phyloP scores from a whole-genome alignment of 2,113 vertebrate species.

The Shinisaurus crocodilurus region DNA sequence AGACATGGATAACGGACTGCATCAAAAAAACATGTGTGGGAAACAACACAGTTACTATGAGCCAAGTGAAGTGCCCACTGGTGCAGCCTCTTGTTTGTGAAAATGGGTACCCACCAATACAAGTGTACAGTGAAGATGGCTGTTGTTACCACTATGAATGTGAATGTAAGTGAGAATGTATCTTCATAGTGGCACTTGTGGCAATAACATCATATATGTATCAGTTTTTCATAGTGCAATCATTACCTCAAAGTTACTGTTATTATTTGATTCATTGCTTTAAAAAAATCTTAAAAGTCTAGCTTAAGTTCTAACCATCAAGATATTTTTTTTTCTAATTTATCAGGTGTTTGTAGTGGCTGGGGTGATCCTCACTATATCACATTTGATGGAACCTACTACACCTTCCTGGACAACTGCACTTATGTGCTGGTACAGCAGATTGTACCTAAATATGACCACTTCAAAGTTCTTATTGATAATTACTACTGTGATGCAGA shows the following conservation, averaged over 20 bases:
- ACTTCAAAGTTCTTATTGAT: constrained; percentile 82
- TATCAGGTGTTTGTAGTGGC: constrained; percentile 86
- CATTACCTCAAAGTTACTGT: neutral
- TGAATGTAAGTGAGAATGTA: constrained; percentile 84
- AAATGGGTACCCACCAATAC: constrained; percentile 81
- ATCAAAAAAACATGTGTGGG: constrained; percentile 85
- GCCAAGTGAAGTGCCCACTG: constrained; percentile 78
- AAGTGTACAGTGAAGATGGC: constrained; percentile 75
- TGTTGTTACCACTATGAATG: constrained; percentile 89
- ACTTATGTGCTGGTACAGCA: constrained; percentile 89
- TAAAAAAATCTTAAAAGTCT: neutral
- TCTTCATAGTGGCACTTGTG: neutral
- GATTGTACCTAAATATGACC: constrained; percentile 75
- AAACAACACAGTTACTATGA: constrained; percentile 78
- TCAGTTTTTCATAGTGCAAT: neutral
- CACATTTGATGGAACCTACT: constrained; percentile 89
- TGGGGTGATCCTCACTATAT: constrained; percentile 85
- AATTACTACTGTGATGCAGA: constrained; percentile 78
- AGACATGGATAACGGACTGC: constrained; percentile 87
- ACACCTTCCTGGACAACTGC: constrained; percentile 85
- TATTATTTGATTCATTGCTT: neutral
- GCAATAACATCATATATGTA: neutral
- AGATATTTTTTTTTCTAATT: constrained; percentile 24
- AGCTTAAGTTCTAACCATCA: constrained; percentile 8
- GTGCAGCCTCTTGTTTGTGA: constrained; percentile 80